These are phyloP conservation scores for Athene cunicularia DNA, from an alignment of 2,113 vertebrate genomes.

Conservation along the genomic window DNA sequence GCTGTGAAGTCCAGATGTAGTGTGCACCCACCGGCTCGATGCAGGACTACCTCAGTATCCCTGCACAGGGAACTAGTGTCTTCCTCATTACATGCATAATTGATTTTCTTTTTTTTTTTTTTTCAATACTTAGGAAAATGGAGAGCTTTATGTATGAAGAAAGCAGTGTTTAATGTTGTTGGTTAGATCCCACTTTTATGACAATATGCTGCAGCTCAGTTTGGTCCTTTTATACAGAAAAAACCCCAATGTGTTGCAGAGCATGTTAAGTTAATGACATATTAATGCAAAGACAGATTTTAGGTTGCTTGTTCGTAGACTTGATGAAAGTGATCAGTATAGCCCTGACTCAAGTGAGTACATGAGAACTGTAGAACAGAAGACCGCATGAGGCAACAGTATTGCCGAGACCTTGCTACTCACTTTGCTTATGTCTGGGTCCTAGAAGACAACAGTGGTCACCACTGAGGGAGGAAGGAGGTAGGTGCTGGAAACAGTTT, in stretches of 20 bases:
- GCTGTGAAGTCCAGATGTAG: neutral
- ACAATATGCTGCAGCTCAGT: neutral
- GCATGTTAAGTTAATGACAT: neutral
- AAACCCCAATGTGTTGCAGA: neutral
- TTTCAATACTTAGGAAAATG: neutral
- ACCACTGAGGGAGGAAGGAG: neutral
- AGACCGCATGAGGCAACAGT: neutral
- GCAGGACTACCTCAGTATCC: neutral
- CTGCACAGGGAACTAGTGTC: neutral
- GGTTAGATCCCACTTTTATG: neutral
- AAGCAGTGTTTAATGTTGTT: neutral
- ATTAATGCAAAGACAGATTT: neutral
- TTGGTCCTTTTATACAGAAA: neutral
- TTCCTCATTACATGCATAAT: neutral
- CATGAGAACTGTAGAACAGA: neutral
- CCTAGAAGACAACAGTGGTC: neutral
- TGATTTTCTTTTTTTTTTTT: neutral
- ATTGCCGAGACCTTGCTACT: neutral
- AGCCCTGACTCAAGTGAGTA: neutral
- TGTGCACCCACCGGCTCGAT: fast-evolving
- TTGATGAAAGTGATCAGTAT: neutral
- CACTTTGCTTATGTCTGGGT: neutral
- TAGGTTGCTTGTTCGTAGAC: neutral
- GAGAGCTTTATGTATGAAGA: neutral
- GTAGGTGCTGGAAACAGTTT: neutral